Base-by-base conservation (phyloP, 1,140 invertebrate genomes). In the Drosophila littoralis region DNA sequence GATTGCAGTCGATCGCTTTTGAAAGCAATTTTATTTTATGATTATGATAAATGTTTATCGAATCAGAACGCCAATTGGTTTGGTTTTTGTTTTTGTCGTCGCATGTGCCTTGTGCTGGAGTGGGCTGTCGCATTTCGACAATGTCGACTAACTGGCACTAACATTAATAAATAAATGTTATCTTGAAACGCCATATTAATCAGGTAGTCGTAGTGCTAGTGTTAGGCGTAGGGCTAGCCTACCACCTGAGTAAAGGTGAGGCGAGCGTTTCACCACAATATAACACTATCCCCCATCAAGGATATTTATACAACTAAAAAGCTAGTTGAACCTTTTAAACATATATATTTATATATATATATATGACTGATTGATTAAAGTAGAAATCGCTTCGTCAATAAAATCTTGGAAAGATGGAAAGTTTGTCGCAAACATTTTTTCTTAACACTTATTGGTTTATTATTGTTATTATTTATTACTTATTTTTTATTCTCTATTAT, bases 31-130 rank as follows among this genome's bases (percentile, higher is more conserved):
- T 81, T 84, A 79, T 77, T 90, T 89, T 81, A 84, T 86, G 82
- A 86, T 84, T 91, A 90, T 88, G 90, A 91, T 91, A 91, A 91
- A 91, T 83, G 80, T 91, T 91, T 91, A 91, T 91, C 90, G 90
- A 91, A 91, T 91, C 90, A 86, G 74, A 91, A 81, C 85, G 81
- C 67, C 77, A 80, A 82, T 82, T 80, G 76, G 67, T 71, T 61
- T 46, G 36, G 12, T 67, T 43, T 45, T 36, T 46, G 46, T 59
- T 52, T 38, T 10, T 48, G 54, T 48, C 7, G 10, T n/a, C n/a
- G 52, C 35, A 9, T 55, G 33, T 45, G 60, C 17, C 15, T 33
- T 17, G 33, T 9, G 32, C 15, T 82, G 65, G 69, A 85, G 72
- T 88, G 76, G 82, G 61, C 76, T 77, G 83, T 69, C 78, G 85